Evolutionary conservation across 2,113 vertebrate species (phyloP).

Genomic region (Alaudala cheleensis): DNA sequence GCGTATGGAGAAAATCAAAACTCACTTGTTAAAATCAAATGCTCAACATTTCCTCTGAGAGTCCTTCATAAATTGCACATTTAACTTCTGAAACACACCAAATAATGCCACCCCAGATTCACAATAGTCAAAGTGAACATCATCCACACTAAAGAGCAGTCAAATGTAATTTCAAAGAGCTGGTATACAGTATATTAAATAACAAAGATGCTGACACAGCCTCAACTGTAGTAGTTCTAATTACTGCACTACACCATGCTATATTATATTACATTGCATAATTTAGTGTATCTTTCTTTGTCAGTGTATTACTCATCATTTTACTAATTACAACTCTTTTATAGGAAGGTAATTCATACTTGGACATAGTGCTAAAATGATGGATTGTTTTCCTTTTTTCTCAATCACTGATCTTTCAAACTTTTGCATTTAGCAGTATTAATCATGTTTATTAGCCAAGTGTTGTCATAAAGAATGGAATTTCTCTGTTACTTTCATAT

Average conservation of each 20-base stretch:
- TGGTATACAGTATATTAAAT: neutral
- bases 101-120: neutral
- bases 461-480: slow-evolving; percentile 52
- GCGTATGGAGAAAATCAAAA: neutral
- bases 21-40: neutral
- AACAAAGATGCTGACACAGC: slow-evolving; percentile 18
- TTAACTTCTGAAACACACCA: neutral
- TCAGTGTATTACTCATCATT: slow-evolving; percentile 55
- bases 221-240: neutral
- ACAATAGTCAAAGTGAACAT: neutral
- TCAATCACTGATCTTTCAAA: slow-evolving; percentile 60
- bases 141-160: neutral
- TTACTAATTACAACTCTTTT: slow-evolving; percentile 63
- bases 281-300: slow-evolving; percentile 50
- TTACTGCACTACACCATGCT: neutral
- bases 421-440: slow-evolving; percentile 59
- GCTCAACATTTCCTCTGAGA: neutral
- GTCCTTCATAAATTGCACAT: neutral
- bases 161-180: neutral
- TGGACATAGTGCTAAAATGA: slow-evolving; percentile 47
- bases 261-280: slow-evolving; percentile 6
- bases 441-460: slow-evolving; percentile 65
- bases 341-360: slow-evolving; percentile 53
- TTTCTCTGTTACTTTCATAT: slow-evolving; percentile 52
- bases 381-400: slow-evolving; percentile 55